Base-by-base conservation (phyloP, 2,888 invertebrate genomes). In the Amiota minor region DNA sequence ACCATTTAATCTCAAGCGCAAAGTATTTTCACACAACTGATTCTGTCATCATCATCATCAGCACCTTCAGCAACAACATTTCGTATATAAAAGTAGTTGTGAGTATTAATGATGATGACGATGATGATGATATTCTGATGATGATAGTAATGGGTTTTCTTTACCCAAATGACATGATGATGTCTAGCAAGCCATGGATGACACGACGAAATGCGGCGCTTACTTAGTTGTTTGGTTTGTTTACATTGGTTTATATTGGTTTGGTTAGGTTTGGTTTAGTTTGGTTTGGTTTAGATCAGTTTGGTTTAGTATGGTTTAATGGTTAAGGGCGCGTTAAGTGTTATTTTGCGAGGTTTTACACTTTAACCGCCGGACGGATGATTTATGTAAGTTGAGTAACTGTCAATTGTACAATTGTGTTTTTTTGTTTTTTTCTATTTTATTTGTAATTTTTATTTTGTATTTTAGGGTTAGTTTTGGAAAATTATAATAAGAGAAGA, bases 361-460 rank as follows among this genome's bases (percentile, higher is more conserved):
- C 47, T 53, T 64, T 77, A 73, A 72, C 53, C 75, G 59, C 75
- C 74, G 74, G 77, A 79, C 79, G 76, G 77, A 76, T 77, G 35
- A 35, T 35, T 35, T 35, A 72, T 74, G 77, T 77, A 72, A 75
- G 77, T 77, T 75, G 73, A 72, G 73, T 70, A 75, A 72, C 76
- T 77, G 72, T 49, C 73, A 69, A 75, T 73, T 75, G 76, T 75
- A 76, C 75, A 75, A 18, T 18, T 16, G 35, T 35, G 6, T 35
- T 35, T 35, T 35, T 4, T 35, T 8, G 35, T 35, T 35, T 35
- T 35, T 4, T 35, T 23, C 3, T 23, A 2, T 23, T 23, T 23
- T 23, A 2, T 23, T 35, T 2, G 2, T 35, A 2, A 35, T 6
- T 35, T 35, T 35, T 35, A 23, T 1, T 23, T 2, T 23, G 1